Base-by-base conservation (phyloP, 2,888 invertebrate species). In the Perizoma affinitatum region DNA sequence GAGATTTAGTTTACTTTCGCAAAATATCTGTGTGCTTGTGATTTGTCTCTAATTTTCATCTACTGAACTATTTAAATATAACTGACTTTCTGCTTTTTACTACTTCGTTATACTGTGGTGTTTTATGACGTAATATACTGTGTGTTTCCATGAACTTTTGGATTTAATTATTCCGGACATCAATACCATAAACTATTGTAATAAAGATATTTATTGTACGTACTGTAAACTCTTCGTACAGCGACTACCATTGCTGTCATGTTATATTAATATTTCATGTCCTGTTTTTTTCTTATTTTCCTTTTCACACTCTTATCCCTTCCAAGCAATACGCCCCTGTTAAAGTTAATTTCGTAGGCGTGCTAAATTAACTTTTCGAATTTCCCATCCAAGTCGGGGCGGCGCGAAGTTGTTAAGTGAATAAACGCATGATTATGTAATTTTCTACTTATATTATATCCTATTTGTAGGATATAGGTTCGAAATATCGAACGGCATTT, bases 301-400 rank as follows among this genome's bases (percentile, higher is more conserved):
- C 49, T 59, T 41, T 22, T 38, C 48, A 4, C 42, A 5, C 33
- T 47, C 0, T 40, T 47, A 9, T 44, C 34, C 40, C 44, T 47
- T 47, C 10, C 2, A 36, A 50, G 49, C 44, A 43, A 51, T 66
- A 50, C 67, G 57, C 43, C 54, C 50, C 62, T 53, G 61, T 38
- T 42, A 45, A 43, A 57, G 58, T 54, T 68, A 69, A 67, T 66
- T 73, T 66, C 55, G 40, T 55, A 62, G 63, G 66, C 66, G 66
- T 63, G 59, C 59, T 58, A 63, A 58, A 68, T 68, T 67, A 69
- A 72, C 62, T 75, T 73, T 68, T 58, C 53, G 54, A 69, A 70
- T 69, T 67, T 63, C 53, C 60, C 62, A 56, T 56, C 47, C 49
- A 4, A 38, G 38, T 1, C 40, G 38, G 22, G 49, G 57, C 54